A percentile compares a stretch with the other conserved stretches of the same genome.
These are phyloP conservation scores for Acanthosoma haemorrhoidale DNA, from an alignment of 2,888 invertebrate genomes.

Conservation along the genomic window DNA sequence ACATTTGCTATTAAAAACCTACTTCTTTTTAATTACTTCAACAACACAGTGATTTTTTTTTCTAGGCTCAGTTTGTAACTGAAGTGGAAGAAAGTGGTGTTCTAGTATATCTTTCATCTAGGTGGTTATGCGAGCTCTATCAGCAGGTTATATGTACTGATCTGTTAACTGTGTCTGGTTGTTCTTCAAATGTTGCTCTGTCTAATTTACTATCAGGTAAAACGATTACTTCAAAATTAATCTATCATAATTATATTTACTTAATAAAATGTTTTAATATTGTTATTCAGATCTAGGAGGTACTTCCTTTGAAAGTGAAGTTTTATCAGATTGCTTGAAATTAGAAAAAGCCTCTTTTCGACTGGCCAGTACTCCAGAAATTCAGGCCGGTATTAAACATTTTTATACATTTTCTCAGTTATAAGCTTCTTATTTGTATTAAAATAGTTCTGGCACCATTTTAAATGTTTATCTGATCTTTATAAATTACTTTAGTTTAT, in stretches of 20 bases:
- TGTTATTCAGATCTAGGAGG: constrained; percentile 69
- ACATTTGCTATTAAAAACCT: too few relatives aligned
- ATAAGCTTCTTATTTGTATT: too few relatives aligned
- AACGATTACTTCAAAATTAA: not conserved
- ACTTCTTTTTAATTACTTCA: too few relatives aligned
- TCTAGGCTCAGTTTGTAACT: constrained; percentile 80
- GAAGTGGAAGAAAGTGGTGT: constrained; percentile 89
- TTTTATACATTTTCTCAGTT: not conserved
- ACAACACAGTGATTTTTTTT: constrained; percentile 43
- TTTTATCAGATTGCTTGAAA: constrained; percentile 81
- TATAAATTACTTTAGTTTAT: too few relatives aligned
- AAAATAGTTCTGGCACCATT: too few relatives aligned
- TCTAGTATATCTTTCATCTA: constrained; percentile 84
- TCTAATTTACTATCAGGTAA: constrained; percentile 70
- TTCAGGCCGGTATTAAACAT: constrained; percentile 63
- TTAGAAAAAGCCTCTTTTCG: constrained; percentile 70
- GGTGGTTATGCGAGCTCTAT: constrained; percentile 89
- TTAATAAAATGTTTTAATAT: not conserved
- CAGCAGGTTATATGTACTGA: constrained; percentile 74
- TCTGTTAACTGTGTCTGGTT: constrained; percentile 49
- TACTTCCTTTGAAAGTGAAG: constrained; percentile 51
- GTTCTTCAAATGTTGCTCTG: constrained; percentile 54
- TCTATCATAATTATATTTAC: not conserved
- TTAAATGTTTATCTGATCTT: too few relatives aligned
- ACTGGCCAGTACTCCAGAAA: constrained; percentile 62